These are phyloP conservation scores for Lysandra coridon DNA, from an alignment of 2,888 invertebrate genomes.

Conservation along the genomic window DNA sequence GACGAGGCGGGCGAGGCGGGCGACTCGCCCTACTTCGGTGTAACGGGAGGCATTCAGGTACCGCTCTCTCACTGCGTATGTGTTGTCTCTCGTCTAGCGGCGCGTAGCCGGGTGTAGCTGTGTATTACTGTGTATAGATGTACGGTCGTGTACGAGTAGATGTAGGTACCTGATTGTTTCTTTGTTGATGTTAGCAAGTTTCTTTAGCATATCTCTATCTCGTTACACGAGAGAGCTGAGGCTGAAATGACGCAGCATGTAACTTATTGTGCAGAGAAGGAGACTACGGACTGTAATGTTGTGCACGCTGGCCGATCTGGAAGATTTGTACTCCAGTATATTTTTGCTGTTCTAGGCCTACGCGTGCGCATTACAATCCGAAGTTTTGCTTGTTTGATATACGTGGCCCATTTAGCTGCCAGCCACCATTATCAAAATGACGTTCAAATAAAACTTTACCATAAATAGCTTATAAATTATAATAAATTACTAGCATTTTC, in stretches of 20 bases:
- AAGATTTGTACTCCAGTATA: neutral
- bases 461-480: conserved; percentile 11
- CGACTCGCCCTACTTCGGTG: conserved; percentile 79
- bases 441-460: neutral
- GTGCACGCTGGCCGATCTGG: neutral
- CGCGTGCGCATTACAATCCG: conserved; percentile 6
- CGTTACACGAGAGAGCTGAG: conserved; percentile 31
- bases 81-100: conserved; percentile 36
- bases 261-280: conserved; percentile 4
- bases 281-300: neutral
- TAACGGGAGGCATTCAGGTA: conserved; percentile 80
- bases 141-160: conserved; percentile 45
- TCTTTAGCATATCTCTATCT: conserved; percentile 39
- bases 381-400: neutral
- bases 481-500: conserved; percentile 1
- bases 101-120: conserved; percentile 28
- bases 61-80: conserved; percentile 48
- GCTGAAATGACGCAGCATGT: conserved; percentile 43
- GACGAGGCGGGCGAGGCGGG: conserved; percentile 78
- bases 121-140: neutral
- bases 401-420: neutral
- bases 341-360: neutral
- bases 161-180: conserved; percentile 72
- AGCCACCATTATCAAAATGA: neutral
- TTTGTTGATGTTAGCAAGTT: conserved; percentile 43